Evolutionary conservation across 2,797 vertebrate species (phyloP).

Genomic region (Protonibea diacanthus): DNA sequence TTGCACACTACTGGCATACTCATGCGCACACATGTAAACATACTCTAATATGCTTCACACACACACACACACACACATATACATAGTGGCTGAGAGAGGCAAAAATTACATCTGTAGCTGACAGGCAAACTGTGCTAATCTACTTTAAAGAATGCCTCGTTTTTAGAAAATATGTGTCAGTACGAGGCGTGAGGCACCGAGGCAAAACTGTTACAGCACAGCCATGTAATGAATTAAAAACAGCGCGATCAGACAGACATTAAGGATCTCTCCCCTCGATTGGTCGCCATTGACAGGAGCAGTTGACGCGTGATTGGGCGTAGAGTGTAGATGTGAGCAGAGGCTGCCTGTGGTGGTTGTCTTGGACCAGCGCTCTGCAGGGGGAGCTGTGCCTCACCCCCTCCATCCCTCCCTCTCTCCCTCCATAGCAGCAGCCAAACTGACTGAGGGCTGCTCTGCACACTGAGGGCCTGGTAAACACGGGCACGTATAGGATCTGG

Average conservation of each 20-base stretch:
- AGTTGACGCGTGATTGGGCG: slow-evolving; percentile 53
- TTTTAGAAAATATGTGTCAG: slow-evolving; percentile 75
- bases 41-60: slow-evolving; percentile 19
- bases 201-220: slow-evolving; percentile 61
- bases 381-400: slow-evolving; percentile 31
- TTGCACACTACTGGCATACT: slow-evolving; percentile 51
- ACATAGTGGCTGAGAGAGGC: slow-evolving; percentile 55
- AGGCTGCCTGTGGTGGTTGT: slow-evolving; percentile 60
- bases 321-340: slow-evolving; percentile 59
- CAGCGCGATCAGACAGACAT: slow-evolving; percentile 64
- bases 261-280: slow-evolving; percentile 51
- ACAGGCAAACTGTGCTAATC: slow-evolving; percentile 75
- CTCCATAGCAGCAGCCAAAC: slow-evolving; percentile 57
- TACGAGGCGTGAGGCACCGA: slow-evolving; percentile 50
- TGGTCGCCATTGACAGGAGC: slow-evolving; percentile 57
- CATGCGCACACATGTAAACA: slow-evolving; percentile 42
- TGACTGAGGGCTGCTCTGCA: slow-evolving; percentile 47
- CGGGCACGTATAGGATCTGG: slow-evolving; percentile 60
- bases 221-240: slow-evolving; percentile 72
- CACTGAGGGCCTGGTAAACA: slow-evolving; percentile 60
- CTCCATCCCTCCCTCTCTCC: not conserved
- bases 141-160: slow-evolving; percentile 70
- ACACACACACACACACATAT: slow-evolving; percentile 19
- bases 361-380: slow-evolving; percentile 61
- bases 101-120: slow-evolving; percentile 70